These are phyloP conservation scores for Vannuccia rotundouncinata DNA, from an alignment of 2,888 invertebrate genomes.

Conservation along the genomic window DNA sequence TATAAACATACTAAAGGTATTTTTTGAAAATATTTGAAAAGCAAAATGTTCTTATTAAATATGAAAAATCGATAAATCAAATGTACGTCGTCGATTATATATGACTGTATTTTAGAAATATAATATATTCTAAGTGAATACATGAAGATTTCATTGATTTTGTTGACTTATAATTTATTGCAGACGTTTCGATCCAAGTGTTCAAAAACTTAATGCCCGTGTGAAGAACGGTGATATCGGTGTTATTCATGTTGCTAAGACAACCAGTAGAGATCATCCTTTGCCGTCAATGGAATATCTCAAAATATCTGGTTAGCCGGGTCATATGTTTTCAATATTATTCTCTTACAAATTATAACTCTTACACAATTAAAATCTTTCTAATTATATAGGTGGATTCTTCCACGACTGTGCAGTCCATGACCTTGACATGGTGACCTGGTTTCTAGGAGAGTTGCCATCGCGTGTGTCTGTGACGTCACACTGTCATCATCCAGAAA, in stretches of 20 bases:
- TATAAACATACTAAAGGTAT: too few species aligned
- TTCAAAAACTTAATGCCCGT: constrained; percentile 59
- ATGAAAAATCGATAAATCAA: too few species aligned
- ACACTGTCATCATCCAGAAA: constrained; percentile 62
- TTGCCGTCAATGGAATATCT: constrained; percentile 64
- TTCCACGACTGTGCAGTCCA: constrained; percentile 68
- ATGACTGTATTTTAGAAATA: too few species aligned
- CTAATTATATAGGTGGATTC: constrained; percentile 60
- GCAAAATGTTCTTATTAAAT: too few species aligned
- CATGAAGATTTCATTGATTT: too few species aligned
- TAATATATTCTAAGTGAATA: too few species aligned
- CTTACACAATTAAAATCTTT: background rate
- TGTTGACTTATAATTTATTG: too few species aligned
- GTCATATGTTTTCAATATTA: background rate
- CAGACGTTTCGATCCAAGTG: constrained; percentile 65
- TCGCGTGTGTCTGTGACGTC: constrained; percentile 61
- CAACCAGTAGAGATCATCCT: constrained; percentile 65
- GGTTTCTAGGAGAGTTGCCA: constrained; percentile 64
- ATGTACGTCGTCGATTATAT: too few species aligned
- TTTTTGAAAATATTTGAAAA: too few species aligned
- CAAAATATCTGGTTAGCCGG: constrained; percentile 19
- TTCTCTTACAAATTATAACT: background rate
- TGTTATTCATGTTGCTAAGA: constrained; percentile 63
- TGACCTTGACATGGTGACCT: constrained; percentile 65
- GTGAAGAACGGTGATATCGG: constrained; percentile 63